Evolutionary conservation across 2,888 invertebrate species (phyloP).

Genomic region (Aethes cnicana): DNA sequence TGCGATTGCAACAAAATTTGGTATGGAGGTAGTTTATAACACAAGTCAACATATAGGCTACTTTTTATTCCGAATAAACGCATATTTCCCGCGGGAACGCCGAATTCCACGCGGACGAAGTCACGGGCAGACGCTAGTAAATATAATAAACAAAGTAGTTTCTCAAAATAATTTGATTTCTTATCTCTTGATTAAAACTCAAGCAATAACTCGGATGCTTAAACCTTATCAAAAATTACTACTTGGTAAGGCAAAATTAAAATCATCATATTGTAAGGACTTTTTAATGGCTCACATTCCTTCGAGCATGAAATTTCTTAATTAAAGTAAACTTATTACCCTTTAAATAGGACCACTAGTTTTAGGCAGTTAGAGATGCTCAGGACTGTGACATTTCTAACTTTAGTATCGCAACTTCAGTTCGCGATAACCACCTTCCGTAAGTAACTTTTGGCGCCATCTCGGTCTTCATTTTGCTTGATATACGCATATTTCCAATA

Average conservation of each 20-base stretch:
- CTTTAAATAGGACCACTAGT: slow-evolving; percentile 36
- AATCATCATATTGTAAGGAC: slow-evolving; percentile 39
- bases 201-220: background rate
- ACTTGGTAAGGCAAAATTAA: slow-evolving; percentile 33
- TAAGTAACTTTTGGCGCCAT: slow-evolving; percentile 46
- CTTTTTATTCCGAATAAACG: no score
- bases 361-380: slow-evolving; percentile 51
- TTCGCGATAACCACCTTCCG: slow-evolving; percentile 42
- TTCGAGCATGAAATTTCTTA: slow-evolving; percentile 47
- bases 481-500: slow-evolving; percentile 6
- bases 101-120: no score
- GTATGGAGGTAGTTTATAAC: no score
- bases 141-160: no score
- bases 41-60: no score
- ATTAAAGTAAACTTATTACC: slow-evolving; percentile 36
- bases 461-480: slow-evolving; percentile 8
- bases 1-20: no score
- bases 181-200: no score
- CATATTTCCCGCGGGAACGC: no score
- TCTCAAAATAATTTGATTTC: no score
- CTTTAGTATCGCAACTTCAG: slow-evolving; percentile 47
- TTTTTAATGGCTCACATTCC: slow-evolving; percentile 41
- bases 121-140: no score
- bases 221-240: slow-evolving; percentile 7
- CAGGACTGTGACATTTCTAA: slow-evolving; percentile 50